These are phyloP conservation scores for Magallana gigas DNA, from an alignment of 1,140 invertebrate species.

Conservation along the genomic window DNA sequence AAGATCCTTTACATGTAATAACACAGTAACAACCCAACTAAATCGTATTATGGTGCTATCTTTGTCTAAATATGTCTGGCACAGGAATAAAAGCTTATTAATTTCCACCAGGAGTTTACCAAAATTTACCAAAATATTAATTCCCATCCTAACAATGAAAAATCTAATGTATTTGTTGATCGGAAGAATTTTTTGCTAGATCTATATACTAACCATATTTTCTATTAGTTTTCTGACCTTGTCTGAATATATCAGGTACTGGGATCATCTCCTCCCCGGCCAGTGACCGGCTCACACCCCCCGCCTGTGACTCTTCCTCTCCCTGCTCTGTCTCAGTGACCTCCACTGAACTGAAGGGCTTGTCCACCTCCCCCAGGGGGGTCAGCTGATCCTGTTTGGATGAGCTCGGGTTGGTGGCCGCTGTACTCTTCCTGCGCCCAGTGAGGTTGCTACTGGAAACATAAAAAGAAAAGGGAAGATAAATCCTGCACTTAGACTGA, in stretches of 20 bases:
- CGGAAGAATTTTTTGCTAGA: too few relatives aligned
- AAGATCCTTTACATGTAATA: too few relatives aligned
- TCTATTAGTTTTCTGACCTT: conserved; percentile 48
- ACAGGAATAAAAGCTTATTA: too few relatives aligned
- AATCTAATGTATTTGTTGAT: too few relatives aligned
- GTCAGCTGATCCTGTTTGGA: conserved; percentile 62
- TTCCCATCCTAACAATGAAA: too few relatives aligned
- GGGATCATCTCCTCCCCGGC: conserved; percentile 52
- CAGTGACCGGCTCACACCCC: conserved; percentile 47
- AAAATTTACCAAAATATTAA: too few relatives aligned
- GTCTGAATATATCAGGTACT: conserved; percentile 60
- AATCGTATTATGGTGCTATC: too few relatives aligned
- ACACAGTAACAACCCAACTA: too few relatives aligned
- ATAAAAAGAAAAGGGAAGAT: not conserved
- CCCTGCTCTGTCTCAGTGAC: conserved; percentile 38
- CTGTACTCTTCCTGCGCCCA: conserved; percentile 66
- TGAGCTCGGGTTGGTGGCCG: conserved; percentile 61
- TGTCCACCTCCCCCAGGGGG: conserved; percentile 19
- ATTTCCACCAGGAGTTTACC: too few relatives aligned
- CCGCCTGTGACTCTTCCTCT: conserved; percentile 51
- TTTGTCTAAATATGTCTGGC: too few relatives aligned
- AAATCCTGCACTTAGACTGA: not conserved
- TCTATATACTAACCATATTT: too few relatives aligned
- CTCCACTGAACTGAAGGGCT: conserved; percentile 51
- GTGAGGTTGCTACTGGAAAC: conserved; percentile 35